Evolutionary conservation across 2,888 invertebrate species (phyloP).

Genomic region (Megamerina dolium): DNA sequence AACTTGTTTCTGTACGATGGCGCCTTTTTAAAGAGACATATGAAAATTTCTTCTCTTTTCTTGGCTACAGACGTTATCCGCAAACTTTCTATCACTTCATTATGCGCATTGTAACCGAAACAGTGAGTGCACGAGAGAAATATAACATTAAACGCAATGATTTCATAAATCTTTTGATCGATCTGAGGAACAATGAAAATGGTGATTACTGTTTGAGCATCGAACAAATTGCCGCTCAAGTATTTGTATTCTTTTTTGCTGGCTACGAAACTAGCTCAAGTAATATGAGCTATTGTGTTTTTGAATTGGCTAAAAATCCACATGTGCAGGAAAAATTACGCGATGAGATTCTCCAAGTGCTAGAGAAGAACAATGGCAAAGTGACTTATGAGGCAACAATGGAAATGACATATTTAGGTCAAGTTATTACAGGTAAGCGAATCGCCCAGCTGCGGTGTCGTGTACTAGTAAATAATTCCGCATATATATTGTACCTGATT

Average conservation of each 20-base stretch:
- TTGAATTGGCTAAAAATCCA: slow-evolving; percentile 51
- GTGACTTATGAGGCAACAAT: slow-evolving; percentile 50
- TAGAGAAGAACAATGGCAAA: slow-evolving; percentile 41
- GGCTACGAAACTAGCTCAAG: slow-evolving; percentile 54
- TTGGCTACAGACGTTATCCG: slow-evolving; percentile 4
- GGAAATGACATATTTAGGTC: slow-evolving; percentile 51
- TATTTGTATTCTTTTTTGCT: slow-evolving; percentile 53
- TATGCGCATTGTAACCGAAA: slow-evolving; percentile 27
- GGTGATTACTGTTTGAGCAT: slow-evolving; percentile 38
- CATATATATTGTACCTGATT: no score
- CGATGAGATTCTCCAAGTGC: slow-evolving; percentile 46
- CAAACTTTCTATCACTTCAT: slow-evolving; percentile 21
- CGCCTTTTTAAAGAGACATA: slow-evolving; percentile 25
- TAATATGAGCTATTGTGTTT: slow-evolving; percentile 51
- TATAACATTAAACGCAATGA: slow-evolving; percentile 33
- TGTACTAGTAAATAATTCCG: no score
- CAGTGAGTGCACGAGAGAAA: slow-evolving; percentile 26
- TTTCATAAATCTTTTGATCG: slow-evolving; percentile 33
- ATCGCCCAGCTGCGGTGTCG: no score
- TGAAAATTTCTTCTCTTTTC: neutral
- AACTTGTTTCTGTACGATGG: slow-evolving; percentile 24
- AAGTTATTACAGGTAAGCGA: slow-evolving; percentile 49
- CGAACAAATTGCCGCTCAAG: slow-evolving; percentile 52
- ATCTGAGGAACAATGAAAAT: slow-evolving; percentile 25
- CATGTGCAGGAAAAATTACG: slow-evolving; percentile 48